Evolutionary conservation across 2,888 invertebrate genomes (phyloP).

Genomic region (Drosophila phalerata): DNA sequence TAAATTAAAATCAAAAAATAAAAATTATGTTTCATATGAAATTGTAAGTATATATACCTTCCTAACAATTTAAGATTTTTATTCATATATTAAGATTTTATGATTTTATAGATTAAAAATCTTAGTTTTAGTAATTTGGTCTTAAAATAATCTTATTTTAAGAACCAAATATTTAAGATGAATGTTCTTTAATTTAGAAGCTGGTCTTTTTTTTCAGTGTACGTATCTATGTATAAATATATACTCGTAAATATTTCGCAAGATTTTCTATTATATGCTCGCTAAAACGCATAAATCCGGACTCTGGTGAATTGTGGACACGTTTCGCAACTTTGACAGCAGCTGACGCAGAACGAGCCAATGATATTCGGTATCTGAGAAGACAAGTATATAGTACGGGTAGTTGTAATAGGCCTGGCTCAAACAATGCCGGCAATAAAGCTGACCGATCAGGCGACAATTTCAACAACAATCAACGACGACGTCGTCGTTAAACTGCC

Average conservation of each 20-base stretch:
- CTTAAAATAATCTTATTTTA: too few relatives aligned
- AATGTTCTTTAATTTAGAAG: too few relatives aligned
- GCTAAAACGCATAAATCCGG: conserved; percentile 53
- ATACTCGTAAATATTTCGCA: conserved; percentile 38
- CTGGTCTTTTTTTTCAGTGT: too few relatives aligned
- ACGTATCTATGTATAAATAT: not conserved
- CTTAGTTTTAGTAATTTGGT: too few relatives aligned
- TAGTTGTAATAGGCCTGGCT: conserved; percentile 42
- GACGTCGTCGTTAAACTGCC: conserved; percentile 63
- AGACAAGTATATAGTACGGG: conserved; percentile 11
- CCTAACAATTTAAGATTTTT: too few relatives aligned
- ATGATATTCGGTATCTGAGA: conserved; percentile 24
- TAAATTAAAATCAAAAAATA: too few relatives aligned
- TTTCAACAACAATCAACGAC: conserved; percentile 26
- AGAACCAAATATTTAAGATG: too few relatives aligned
- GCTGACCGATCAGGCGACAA: conserved; percentile 44
- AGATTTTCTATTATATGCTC: conserved; percentile 46
- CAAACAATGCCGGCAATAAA: conserved; percentile 57
- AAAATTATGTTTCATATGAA: too few relatives aligned
- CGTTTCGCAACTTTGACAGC: conserved; percentile 44
- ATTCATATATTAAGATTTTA: too few relatives aligned
- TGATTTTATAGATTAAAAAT: too few relatives aligned
- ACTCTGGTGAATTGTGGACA: conserved; percentile 33
- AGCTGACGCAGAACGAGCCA: conserved; percentile 35
- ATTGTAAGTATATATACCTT: too few relatives aligned